phyloP scores from a whole-genome alignment of 2,797 vertebrate species.

The Chrysocyon brachyurus region DNA sequence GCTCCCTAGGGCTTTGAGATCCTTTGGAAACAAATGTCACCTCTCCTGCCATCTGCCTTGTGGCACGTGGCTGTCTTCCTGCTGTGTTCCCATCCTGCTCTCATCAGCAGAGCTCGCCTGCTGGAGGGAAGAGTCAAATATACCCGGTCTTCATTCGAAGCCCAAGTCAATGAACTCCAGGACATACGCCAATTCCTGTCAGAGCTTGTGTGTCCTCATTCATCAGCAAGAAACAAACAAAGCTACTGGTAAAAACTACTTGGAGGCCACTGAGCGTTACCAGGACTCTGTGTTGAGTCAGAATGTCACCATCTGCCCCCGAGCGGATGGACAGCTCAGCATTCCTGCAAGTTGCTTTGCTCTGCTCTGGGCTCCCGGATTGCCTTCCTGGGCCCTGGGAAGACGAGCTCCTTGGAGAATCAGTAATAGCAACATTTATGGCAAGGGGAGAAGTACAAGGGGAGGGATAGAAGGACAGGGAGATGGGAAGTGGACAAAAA shows the following conservation, averaged over 20 bases:
- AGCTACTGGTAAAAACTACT: not conserved
- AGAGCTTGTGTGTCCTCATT: not conserved
- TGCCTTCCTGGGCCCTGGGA: not conserved
- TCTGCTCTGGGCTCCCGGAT: not conserved
- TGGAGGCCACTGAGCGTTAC: not conserved
- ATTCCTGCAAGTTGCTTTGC: not conserved
- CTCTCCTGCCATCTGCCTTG: constrained; percentile 47
- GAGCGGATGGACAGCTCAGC: not conserved
- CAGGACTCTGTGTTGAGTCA: not conserved
- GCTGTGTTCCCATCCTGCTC: not conserved
- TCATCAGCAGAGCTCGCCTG: not conserved
- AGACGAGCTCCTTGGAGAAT: not conserved
- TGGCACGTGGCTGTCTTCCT: not conserved
- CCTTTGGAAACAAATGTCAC: constrained; percentile 17
- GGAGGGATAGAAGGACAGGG: not conserved
- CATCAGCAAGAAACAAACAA: constrained; percentile 46
- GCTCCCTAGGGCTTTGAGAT: not conserved
- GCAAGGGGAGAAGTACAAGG: not conserved
- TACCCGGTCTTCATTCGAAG: not conserved
- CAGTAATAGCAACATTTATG: not conserved
- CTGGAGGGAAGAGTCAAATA: not conserved
- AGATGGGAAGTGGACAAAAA: not conserved
- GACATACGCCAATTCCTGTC: not conserved
- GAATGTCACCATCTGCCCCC: not conserved
- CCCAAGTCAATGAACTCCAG: constrained; percentile 29